Conservation (phyloP, 92 coral and sea anemone genomes). For the Zoanthus gigantus region DNA sequence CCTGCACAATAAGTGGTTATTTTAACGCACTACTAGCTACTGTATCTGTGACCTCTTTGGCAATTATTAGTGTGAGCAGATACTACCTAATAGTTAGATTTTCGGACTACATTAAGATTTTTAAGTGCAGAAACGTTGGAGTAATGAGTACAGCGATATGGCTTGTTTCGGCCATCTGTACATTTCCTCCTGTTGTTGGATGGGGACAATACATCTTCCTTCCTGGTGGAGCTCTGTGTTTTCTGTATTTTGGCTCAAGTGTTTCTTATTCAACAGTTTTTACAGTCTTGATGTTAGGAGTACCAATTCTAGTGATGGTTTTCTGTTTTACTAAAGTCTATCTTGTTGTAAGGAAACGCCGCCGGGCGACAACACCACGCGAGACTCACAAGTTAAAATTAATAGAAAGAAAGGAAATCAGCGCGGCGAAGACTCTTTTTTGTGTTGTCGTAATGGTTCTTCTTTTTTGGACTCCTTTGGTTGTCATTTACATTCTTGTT, state of each 20-base stretch:
- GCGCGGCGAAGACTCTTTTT: conserved; percentile 64
- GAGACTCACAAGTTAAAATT: conserved; percentile 7
- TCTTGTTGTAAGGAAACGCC: conserved; percentile 52
- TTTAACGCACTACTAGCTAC: conserved; percentile 58
- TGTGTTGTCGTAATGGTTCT: conserved; percentile 64
- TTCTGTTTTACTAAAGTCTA: conserved; percentile 67
- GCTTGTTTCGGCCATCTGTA: conserved; percentile 46
- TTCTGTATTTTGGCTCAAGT: conserved; percentile 67
- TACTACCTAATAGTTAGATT: conserved; percentile 69
- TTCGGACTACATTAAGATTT: conserved; percentile 62
- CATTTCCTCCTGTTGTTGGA: conserved; percentile 78
- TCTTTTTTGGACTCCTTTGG: conserved; percentile 65
- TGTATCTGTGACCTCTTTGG: conserved; percentile 64
- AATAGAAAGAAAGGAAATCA: conserved; percentile 59
- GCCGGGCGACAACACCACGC: conserved; percentile 33
- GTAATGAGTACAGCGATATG: conserved; percentile 66
- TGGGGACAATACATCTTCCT: conserved; percentile 78
- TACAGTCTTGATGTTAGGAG: conserved; percentile 71
- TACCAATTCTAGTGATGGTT: conserved; percentile 62
- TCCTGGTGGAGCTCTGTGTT: conserved; percentile 76
- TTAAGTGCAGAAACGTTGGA: conserved; percentile 63
- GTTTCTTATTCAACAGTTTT: conserved; percentile 69
- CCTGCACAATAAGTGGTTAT: conserved; percentile 69
- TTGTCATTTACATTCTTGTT: conserved; percentile 45
- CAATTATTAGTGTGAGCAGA: conserved; percentile 73